These are phyloP conservation scores for Crematogaster levior DNA, from an alignment of 2,888 invertebrate species.

Conservation along the genomic window DNA sequence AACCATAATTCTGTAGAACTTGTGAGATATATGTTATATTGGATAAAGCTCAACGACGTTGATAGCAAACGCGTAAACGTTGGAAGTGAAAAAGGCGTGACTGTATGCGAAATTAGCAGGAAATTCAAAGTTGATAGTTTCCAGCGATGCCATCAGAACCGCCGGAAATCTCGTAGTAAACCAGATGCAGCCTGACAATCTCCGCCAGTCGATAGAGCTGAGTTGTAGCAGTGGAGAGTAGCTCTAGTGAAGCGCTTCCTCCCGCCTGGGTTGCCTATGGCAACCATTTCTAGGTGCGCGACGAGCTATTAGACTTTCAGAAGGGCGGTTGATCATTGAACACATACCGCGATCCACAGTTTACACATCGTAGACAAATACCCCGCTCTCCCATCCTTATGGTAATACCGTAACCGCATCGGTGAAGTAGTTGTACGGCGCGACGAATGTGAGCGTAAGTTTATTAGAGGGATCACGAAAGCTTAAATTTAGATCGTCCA, in stretches of 20 bases:
- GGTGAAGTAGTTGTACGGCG: constrained; percentile 54
- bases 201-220: constrained; percentile 49
- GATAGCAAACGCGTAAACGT: constrained; percentile 1
- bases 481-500: constrained; percentile 74
- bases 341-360: constrained; percentile 78
- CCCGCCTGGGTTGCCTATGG: constrained; percentile 76
- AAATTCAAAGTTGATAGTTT: constrained; percentile 58
- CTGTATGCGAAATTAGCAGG: constrained; percentile 36
- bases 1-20: not conserved
- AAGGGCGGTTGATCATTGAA: constrained; percentile 78
- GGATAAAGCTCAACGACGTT: not conserved
- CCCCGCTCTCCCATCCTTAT: constrained; percentile 68
- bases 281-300: constrained; percentile 73
- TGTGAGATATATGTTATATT: not conserved
- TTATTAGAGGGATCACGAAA: constrained; percentile 75
- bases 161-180: constrained; percentile 67
- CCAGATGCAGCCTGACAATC: constrained; percentile 63
- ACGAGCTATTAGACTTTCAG: constrained; percentile 79
- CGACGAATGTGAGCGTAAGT: constrained; percentile 75
- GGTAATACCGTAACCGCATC: constrained; percentile 70
- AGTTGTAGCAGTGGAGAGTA: constrained; percentile 70
- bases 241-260: constrained; percentile 57
- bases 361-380: constrained; percentile 80
- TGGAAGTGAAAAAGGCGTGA: not conserved
- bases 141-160: constrained; percentile 50